Percentiles rank a stretch among this genome's conserved stretches.
phyloP scores from a whole-genome alignment of 2,888 invertebrate genomes.

The Eledona agricola region DNA sequence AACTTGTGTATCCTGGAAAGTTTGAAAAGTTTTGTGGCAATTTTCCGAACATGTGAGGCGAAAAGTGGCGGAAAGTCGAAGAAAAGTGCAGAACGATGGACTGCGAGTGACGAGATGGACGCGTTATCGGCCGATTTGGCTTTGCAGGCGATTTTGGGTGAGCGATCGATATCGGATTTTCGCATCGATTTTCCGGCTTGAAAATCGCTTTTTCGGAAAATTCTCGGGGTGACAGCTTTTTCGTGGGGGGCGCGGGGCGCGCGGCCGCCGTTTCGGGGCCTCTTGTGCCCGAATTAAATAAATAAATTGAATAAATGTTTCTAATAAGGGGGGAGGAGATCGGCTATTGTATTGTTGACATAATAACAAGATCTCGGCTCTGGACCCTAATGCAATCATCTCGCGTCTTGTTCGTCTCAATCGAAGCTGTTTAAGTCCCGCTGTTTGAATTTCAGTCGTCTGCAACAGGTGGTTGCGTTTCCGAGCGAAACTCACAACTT shows the following conservation, averaged over 20 bases:
- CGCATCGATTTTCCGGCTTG: background rate
- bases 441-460: background rate
- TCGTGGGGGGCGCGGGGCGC: background rate
- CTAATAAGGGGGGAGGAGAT: conserved; percentile 40
- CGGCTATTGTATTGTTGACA: conserved; percentile 38
- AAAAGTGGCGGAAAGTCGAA: conserved; percentile 42
- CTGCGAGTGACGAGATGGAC: conserved; percentile 54
- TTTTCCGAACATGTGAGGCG: conserved; percentile 28
- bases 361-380: conserved; percentile 35
- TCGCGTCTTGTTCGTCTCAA: too few species aligned
- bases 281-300: conserved; percentile 39
- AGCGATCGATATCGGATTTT: conserved; percentile 40
- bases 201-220: conserved; percentile 1
- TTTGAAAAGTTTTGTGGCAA: conserved; percentile 25
- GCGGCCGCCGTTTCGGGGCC: too few species aligned
- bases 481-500: background rate
- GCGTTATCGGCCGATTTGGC: conserved; percentile 56
- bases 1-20: conserved; percentile 23
- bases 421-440: too few species aligned
- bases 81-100: conserved; percentile 44
- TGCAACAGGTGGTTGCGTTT: conserved; percentile 15
- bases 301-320: conserved; percentile 43
- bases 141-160: conserved; percentile 58
- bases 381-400: conserved; percentile 6
- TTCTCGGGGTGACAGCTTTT: background rate